Evolutionary conservation across 2,888 invertebrate genomes (phyloP).

Genomic region (Stegophylla sp.): DNA sequence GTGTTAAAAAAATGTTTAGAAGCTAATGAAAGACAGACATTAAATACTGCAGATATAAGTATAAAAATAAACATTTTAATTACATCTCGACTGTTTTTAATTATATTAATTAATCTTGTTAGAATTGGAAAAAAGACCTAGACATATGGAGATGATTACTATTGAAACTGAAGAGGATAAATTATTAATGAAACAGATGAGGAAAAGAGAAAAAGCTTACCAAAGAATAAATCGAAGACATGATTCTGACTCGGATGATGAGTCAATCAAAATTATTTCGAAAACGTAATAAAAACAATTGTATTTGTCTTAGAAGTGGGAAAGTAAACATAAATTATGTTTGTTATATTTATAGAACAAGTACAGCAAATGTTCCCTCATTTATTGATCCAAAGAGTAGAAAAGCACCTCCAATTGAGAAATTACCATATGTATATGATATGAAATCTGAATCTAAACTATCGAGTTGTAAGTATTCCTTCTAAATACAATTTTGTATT

Average conservation of each 20-base stretch:
- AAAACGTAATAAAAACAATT: constrained; percentile 38
- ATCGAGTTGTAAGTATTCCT: constrained; percentile 57
- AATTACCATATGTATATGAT: constrained; percentile 58
- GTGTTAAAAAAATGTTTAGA: constrained; percentile 68
- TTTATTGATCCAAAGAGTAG: constrained; percentile 54
- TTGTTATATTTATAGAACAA: constrained; percentile 35
- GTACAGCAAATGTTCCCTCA: constrained; percentile 28
- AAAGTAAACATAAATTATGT: background rate
- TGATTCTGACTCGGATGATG: constrained; percentile 45
- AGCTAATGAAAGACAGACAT: constrained; percentile 62
- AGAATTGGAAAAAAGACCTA: constrained; percentile 48
- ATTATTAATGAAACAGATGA: constrained; percentile 45
- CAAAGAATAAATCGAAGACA: constrained; percentile 33
- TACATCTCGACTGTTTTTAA: background rate
- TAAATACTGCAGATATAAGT: constrained; percentile 25
- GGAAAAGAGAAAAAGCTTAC: constrained; percentile 50
- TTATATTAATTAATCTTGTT: background rate
- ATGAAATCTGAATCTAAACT: constrained; percentile 57
- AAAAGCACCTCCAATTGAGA: constrained; percentile 36
- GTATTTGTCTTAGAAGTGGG: background rate
- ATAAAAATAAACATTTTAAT: background rate
- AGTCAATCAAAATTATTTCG: constrained; percentile 32
- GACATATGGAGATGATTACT: constrained; percentile 56
- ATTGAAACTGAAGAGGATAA: constrained; percentile 57
- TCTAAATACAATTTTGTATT: background rate